These are phyloP conservation scores for Lepidurus arcticus DNA, from an alignment of 1,140 invertebrate species.

Conservation along the genomic window DNA sequence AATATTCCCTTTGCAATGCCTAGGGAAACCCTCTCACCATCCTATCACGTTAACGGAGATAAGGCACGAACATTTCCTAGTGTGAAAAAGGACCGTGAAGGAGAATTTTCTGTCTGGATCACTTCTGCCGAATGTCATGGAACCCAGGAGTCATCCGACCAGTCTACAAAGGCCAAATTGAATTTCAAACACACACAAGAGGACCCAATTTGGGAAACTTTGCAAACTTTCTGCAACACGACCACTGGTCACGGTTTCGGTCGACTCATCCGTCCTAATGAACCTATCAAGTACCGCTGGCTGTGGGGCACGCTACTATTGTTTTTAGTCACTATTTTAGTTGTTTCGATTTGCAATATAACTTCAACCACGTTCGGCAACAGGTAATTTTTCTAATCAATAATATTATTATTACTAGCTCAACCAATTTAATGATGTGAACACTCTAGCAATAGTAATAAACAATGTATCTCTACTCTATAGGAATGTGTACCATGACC, in stretches of 20 bases:
- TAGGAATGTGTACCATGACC: slow-evolving; percentile 25
- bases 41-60: too few species aligned
- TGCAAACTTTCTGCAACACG: slow-evolving; percentile 14
- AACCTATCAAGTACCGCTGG: neutral
- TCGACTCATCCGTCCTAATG: slow-evolving; percentile 16
- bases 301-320: slow-evolving; percentile 23
- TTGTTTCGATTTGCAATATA: slow-evolving; percentile 23
- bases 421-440: neutral
- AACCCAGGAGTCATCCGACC: too few species aligned
- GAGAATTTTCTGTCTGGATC: too few species aligned
- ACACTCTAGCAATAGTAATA: neutral
- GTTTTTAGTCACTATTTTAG: neutral
- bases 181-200: too few species aligned
- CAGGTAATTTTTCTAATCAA: neutral
- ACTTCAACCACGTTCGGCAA: neutral
- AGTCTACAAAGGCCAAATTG: too few species aligned
- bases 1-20: too few species aligned
- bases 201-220: neutral
- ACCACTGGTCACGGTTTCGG: slow-evolving; percentile 32
- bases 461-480: slow-evolving; percentile 16
- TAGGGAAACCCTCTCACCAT: too few species aligned
- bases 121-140: too few species aligned
- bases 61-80: too few species aligned
- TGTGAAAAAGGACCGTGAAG: too few species aligned
- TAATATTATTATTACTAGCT: neutral